Percentiles rank a stretch among this genome's conserved stretches.
Evolutionary conservation across 2,113 vertebrate species (phyloP).

Genomic region (Cryptomyrus ogoouensis): DNA sequence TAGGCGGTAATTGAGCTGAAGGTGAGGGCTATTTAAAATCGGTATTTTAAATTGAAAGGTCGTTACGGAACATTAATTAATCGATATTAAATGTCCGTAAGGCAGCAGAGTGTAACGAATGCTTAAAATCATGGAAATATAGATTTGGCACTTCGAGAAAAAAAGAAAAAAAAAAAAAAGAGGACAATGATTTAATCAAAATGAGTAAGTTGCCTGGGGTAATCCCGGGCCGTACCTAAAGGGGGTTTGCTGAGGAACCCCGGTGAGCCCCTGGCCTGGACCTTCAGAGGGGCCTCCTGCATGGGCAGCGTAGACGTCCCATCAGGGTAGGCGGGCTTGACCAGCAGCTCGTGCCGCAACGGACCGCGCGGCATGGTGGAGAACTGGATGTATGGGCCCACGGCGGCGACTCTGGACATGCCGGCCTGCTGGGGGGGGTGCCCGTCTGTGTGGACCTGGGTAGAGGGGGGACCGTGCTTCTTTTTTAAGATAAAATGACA

Average conservation of each 20-base stretch:
- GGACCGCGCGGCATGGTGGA: conserved; percentile 85
- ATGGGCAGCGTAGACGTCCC: conserved; percentile 61
- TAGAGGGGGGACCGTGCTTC: neutral
- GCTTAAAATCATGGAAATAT: neutral
- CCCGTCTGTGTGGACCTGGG: conserved; percentile 67
- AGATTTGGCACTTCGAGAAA: neutral
- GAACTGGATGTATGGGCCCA: conserved; percentile 95
- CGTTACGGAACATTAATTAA: neutral
- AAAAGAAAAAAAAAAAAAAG: neutral
- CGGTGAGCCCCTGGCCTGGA: conserved; percentile 28
- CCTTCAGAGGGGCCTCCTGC: conserved; percentile 49
- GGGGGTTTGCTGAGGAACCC: neutral
- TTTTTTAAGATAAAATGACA: neutral
- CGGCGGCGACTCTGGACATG: conserved; percentile 83
- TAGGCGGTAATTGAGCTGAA: neutral
- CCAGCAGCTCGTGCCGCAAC: conserved; percentile 74
- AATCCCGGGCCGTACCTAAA: neutral
- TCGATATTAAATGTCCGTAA: neutral
- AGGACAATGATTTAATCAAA: neutral
- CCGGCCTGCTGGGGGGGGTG: conserved; percentile 63
- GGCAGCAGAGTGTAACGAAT: neutral
- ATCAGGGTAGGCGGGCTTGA: conserved; percentile 81
- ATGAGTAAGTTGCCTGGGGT: neutral
- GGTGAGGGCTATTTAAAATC: neutral
- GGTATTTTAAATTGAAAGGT: neutral